Base-by-base conservation (phyloP, 2,888 invertebrate genomes). In the Athrips mouffetella region DNA sequence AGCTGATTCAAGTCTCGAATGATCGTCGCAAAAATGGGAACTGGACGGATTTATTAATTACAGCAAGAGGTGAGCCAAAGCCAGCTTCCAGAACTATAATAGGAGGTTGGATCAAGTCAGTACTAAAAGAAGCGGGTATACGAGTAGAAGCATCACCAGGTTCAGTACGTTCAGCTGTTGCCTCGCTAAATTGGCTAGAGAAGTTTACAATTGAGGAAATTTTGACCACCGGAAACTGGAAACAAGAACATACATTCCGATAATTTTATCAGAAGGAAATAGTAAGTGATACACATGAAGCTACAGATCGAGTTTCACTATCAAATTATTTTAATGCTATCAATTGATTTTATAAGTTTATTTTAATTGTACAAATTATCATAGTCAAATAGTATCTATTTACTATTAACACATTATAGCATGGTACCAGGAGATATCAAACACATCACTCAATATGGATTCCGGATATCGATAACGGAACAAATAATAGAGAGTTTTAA, bases 251-350 rank as follows among this genome's bases (percentile, higher is more conserved):
- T 25, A 50, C 50, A 1, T 52, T 52, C 16, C n/a, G 27, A 11
- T 50, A 42, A 85, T 63, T 2, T 59, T 70, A 49, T 30, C 27
- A 51, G 23, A 44, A 46, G 10, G 42, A 48, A 40, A 29, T 47
- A 11, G 23, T 31, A 8, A 11, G n/a, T 4, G 11, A 31, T 31
- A 8, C 31, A 31, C 11, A n/a, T 3, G 11, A 31, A 3, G 4
- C 5, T 31, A 10, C 31, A 4, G n/a, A n/a, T n/a, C n/a, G n/a
- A n/a, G n/a, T n/a, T n/a, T n/a, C n/a, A n/a, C n/a, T n/a, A n/a
- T n/a, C n/a, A n/a, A n/a, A n/a, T n/a, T n/a, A n/a, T n/a, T n/a
- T n/a, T n/a, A n/a, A n/a, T n/a, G n/a, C n/a, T 4, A 31, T 3
- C 11, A 3, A 3, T 6, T 31, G 5, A 8, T 10, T 8, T 11